Percentiles rank a stretch among this genome's conserved stretches.
Conservation (phyloP, 2,888 invertebrate species). For the Halictus quadricinctus region DNA sequence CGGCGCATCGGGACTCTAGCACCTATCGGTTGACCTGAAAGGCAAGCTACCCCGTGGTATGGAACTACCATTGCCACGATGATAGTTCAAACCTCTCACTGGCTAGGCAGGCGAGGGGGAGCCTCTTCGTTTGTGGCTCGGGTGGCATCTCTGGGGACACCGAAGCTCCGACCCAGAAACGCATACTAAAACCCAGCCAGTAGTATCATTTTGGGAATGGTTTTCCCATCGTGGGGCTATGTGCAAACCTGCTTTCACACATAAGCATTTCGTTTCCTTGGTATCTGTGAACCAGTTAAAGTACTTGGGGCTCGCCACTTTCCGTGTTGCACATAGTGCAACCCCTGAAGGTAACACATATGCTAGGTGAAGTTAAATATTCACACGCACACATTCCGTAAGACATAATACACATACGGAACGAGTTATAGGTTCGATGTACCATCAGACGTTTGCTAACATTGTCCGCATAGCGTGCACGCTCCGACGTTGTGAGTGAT, state of each 20-base stretch:
- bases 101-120: background rate
- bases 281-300: background rate
- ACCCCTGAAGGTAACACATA: background rate
- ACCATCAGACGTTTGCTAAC: background rate
- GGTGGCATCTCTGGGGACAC: background rate
- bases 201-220: conserved; percentile 1
- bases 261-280: background rate
- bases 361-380: background rate
- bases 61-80: background rate
- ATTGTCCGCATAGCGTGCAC: background rate
- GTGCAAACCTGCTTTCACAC: background rate
- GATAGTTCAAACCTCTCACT: background rate
- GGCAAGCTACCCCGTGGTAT: background rate
- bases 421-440: background rate
- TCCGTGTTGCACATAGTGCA: background rate
- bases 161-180: background rate
- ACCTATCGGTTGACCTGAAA: conserved; percentile 5
- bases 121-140: background rate
- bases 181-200: background rate
- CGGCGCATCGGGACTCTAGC: background rate
- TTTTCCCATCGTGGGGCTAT: background rate
- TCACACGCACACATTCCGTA: background rate
- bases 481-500: background rate
- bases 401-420: background rate
- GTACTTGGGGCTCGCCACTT: background rate